Percentiles rank a stretch among this genome's conserved stretches.
Evolutionary conservation across 2,113 vertebrate species (phyloP).

Genomic region (Galemys pyrenaicus): DNA sequence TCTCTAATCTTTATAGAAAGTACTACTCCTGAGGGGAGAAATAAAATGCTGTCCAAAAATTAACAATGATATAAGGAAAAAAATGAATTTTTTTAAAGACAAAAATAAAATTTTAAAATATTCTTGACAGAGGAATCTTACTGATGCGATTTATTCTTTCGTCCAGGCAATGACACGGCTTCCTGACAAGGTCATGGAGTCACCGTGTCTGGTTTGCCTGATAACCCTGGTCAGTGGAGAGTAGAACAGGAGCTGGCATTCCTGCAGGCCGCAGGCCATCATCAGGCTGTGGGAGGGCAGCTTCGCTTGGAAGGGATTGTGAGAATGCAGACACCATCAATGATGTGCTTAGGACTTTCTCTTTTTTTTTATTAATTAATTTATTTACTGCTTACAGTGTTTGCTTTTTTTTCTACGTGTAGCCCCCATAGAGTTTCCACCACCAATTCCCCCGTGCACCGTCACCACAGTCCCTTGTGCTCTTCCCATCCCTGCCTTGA

Average conservation of each 20-base stretch:
- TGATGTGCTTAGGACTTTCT: neutral
- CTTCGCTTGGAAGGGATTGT: neutral
- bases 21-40: neutral
- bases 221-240: neutral
- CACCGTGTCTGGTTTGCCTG: neutral
- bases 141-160: neutral
- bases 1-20: neutral
- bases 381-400: no score
- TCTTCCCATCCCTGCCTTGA: no score
- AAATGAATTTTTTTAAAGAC: neutral
- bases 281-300: neutral
- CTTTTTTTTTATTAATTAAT: no score
- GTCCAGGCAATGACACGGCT: neutral
- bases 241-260: neutral
- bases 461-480: no score
- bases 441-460: no score
- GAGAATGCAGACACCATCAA: no score
- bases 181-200: neutral
- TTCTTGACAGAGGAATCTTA: neutral
- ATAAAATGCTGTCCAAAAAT: no score
- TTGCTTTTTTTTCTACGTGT: no score
- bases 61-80: neutral
- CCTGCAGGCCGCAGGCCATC: rapidly evolving
- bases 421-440: no score
- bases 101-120: neutral